Base-by-base conservation (phyloP, 2,888 invertebrate genomes). In the Erebia ligea region DNA sequence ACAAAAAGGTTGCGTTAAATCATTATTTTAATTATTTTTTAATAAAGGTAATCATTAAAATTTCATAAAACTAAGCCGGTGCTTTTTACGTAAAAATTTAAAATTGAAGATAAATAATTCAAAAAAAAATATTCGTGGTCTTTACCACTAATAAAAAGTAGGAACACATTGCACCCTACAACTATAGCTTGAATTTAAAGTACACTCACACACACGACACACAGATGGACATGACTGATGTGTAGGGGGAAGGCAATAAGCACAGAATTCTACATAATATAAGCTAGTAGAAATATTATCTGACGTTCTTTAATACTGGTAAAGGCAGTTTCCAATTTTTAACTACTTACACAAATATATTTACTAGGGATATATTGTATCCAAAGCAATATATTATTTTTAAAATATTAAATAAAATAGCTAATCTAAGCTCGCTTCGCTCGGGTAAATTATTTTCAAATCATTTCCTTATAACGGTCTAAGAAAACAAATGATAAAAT, bases 171-270 rank as follows among this genome's bases (percentile, higher is more conserved):
- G 57, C 48, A 25, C 61, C 70, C 66, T 48, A 54, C n/a, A 61
- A 40, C 61, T 67, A 64, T 67, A 13, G 52, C 25, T 69, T 21
- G 21, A 57, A 57, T 15, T 48, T 61, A 59, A 66, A 13, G 17
- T 15, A 68, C 62, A 69, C 50, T 52, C 50, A 67, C 70, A 69
- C 73, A 70, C 69, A 72, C 70, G 68, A 64, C 69, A 74, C 67
- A 73, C 70, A 72, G 48, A 71, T 64, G 67, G 54, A 45, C 58
- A 48, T 62, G 21, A 57, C 25, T 57, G 61, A 70, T 58, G 56
- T 42, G 8, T 45, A 48, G 15, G 59, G 71, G 59, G 73, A 69
- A 73, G 73, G 73, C 73, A 73, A 61, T 61, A 52, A 50, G 2
- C 13, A n/a, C 50, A n/a, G 50, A 50, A 42, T 42, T 11, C 5